Evolutionary conservation across 2,888 invertebrate species (phyloP).

Genomic region (Itoplectis maculator): DNA sequence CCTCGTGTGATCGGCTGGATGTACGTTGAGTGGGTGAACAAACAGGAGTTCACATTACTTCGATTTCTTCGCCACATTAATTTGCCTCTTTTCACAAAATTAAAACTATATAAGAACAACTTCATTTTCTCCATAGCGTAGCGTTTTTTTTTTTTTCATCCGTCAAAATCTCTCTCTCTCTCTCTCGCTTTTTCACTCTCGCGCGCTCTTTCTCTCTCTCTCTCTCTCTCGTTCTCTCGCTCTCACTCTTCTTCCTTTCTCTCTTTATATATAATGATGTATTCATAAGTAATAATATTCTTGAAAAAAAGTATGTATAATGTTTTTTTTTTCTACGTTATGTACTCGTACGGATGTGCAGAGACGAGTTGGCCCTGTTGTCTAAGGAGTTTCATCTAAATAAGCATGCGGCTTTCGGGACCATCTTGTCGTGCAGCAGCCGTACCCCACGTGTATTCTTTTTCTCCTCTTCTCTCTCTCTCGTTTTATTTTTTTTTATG

Average conservation of each 20-base stretch:
- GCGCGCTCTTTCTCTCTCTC: constrained; percentile 61
- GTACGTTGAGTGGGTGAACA: constrained; percentile 72
- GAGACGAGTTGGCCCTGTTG: constrained; percentile 76
- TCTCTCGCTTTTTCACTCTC: constrained; percentile 63
- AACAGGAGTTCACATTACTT: constrained; percentile 74
- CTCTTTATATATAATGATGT: constrained; percentile 78
- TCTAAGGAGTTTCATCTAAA: constrained; percentile 64
- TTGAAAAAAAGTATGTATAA: constrained; percentile 79
- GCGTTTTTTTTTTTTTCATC: constrained; percentile 71
- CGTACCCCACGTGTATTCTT: constrained; percentile 60
- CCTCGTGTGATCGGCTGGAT: constrained; percentile 75
- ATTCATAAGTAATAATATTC: constrained; percentile 82
- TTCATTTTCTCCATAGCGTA: constrained; percentile 75
- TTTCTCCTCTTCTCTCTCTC: constrained; percentile 50
- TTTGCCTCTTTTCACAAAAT: constrained; percentile 75
- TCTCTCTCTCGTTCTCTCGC: constrained; percentile 65
- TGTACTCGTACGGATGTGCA: constrained; percentile 73
- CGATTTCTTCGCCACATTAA: constrained; percentile 75
- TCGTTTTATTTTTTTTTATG: constrained; percentile 53
- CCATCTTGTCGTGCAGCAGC: constrained; percentile 61
- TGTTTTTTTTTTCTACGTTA: constrained; percentile 72
- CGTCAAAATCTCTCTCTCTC: constrained; percentile 70
- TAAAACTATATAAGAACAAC: constrained; percentile 80
- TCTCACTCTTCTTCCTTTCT: constrained; percentile 63
- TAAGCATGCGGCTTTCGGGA: constrained; percentile 59